Evolutionary conservation across 2,797 vertebrate genomes (phyloP).

Genomic region (Schizopygopsis malacanthus): DNA sequence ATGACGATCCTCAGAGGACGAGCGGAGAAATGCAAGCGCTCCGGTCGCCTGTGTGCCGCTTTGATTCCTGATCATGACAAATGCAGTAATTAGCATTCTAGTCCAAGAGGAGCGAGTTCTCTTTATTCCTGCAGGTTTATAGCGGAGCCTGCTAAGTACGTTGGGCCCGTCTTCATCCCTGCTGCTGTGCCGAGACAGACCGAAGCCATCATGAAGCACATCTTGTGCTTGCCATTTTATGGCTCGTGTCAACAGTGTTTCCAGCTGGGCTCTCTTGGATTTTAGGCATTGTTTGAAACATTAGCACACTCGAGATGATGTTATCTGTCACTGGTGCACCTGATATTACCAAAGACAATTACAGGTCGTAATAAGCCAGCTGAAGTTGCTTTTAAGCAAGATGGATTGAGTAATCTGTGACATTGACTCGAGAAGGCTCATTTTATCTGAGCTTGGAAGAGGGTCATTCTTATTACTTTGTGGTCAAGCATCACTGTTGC

Average conservation of each 20-base stretch:
- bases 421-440: conserved; percentile 13
- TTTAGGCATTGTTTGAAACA: conserved; percentile 40
- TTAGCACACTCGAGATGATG: conserved; percentile 25
- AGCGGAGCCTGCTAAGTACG: conserved; percentile 31
- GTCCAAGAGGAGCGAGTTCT: conserved; percentile 63
- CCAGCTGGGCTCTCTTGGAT: conserved; percentile 26
- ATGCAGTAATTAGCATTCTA: conserved; percentile 74
- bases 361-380: conserved; percentile 1
- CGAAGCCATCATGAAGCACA: conserved; percentile 57
- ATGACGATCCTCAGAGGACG: conserved; percentile 56
- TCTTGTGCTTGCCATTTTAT: conserved; percentile 62
- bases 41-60: conserved; percentile 54
- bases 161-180: conserved; percentile 36
- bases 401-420: conserved; percentile 36
- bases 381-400: conserved; percentile 53
- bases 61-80: conserved; percentile 68
- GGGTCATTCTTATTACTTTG: conserved; percentile 43
- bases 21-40: conserved; percentile 60
- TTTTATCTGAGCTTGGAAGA: conserved; percentile 10
- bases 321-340: conserved; percentile 37
- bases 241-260: conserved; percentile 46
- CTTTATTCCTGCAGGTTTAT: conserved; percentile 60
- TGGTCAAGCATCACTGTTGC: conserved; percentile 1
- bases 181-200: conserved; percentile 53
- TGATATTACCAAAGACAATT: conserved; percentile 36